Percentiles rank a stretch among this genome's conserved stretches.
Conservation (phyloP, 2,113 vertebrate species). For the Panthera uncia region DNA sequence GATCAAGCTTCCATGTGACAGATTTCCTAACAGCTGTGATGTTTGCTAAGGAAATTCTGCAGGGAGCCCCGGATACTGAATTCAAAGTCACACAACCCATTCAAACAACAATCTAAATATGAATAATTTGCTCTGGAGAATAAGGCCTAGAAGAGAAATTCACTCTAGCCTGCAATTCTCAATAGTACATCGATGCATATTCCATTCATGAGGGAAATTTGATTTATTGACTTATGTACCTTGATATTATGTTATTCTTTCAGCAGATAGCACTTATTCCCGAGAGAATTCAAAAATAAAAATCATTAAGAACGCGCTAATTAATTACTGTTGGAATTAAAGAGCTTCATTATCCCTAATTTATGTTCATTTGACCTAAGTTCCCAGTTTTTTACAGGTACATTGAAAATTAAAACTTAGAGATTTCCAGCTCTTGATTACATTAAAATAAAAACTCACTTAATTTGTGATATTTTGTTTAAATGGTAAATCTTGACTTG, state of each 20-base stretch:
- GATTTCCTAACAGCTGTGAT: conserved; percentile 17
- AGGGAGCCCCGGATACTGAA: not conserved
- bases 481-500: conserved; percentile 3
- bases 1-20: not conserved
- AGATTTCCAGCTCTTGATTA: not conserved
- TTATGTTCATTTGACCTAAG: conserved; percentile 41
- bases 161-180: not conserved
- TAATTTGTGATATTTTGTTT: conserved; percentile 35
- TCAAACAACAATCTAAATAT: conserved; percentile 44
- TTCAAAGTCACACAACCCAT: conserved; percentile 20
- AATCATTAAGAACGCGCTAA: conserved; percentile 36
- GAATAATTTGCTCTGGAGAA: conserved; percentile 51
- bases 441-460: conserved; percentile 15
- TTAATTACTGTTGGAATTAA: conserved; percentile 48
- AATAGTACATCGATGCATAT: not conserved
- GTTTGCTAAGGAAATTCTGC: conserved; percentile 37
- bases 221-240: conserved; percentile 25
- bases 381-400: not conserved
- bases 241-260: conserved; percentile 44
- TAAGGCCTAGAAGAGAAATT: not conserved
- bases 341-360: conserved; percentile 29
- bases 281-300: conserved; percentile 37
- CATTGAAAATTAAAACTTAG: conserved; percentile 46
- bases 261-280: not conserved
- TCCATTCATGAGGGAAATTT: conserved; percentile 35